phyloP scores from a whole-genome alignment of 2,797 vertebrate species.

The Oryzias dopingdopingensis region DNA sequence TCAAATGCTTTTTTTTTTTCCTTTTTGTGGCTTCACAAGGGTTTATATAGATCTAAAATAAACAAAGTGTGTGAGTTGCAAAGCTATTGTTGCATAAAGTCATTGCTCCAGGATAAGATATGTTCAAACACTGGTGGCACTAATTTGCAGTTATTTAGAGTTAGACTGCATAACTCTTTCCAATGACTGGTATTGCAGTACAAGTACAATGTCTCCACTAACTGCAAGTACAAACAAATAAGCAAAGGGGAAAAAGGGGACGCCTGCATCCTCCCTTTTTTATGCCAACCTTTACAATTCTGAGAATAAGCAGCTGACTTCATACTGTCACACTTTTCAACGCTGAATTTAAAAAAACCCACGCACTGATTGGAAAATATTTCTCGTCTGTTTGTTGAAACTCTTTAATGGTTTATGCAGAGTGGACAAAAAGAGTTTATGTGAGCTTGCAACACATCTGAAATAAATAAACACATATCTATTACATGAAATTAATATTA shows the following conservation, averaged over 20 bases:
- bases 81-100: constrained; percentile 47
- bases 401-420: not conserved
- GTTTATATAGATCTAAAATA: constrained; percentile 31
- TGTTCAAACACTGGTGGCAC: constrained; percentile 33
- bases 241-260: constrained; percentile 13
- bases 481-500: too few relatives aligned
- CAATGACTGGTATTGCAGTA: constrained; percentile 37
- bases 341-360: constrained; percentile 23
- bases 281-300: constrained; percentile 11
- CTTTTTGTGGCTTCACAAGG: not conserved
- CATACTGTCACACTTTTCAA: constrained; percentile 33
- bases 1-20: not conserved
- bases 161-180: constrained; percentile 39
- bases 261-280: constrained; percentile 12
- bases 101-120: constrained; percentile 18
- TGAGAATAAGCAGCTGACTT: constrained; percentile 43
- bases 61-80: constrained; percentile 33
- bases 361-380: not conserved
- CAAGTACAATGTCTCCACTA: constrained; percentile 42
- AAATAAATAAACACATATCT: too few relatives aligned
- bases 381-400: not conserved
- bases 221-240: constrained; percentile 43
- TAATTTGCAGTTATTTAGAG: constrained; percentile 49
- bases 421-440: not conserved
- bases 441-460: not conserved